Percentiles rank a stretch among this genome's conserved stretches.
phyloP scores from a whole-genome alignment of 2,888 invertebrate genomes.

The Bombyx huttoni region DNA sequence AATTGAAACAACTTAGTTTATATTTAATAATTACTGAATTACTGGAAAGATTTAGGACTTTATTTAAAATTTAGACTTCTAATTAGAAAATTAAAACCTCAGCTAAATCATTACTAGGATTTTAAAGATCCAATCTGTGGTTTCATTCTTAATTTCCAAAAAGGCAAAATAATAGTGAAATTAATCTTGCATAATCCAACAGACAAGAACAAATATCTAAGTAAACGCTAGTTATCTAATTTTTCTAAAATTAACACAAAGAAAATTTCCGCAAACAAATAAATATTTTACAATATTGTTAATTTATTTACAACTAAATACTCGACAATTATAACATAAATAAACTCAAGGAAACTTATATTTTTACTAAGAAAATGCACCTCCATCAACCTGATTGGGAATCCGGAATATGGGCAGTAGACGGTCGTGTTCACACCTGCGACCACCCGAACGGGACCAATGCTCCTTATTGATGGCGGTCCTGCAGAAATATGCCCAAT shows the following conservation, averaged over 20 bases:
- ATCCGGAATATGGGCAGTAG: constrained; percentile 89
- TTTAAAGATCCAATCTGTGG: too few relatives aligned
- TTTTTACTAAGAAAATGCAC: constrained; percentile 70
- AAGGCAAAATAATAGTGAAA: too few relatives aligned
- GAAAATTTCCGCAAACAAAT: constrained; percentile 4
- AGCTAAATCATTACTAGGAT: too few relatives aligned
- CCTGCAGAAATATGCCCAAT: constrained; percentile 48
- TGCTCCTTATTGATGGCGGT: constrained; percentile 79
- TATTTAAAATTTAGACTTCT: too few relatives aligned
- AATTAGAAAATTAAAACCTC: too few relatives aligned
- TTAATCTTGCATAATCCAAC: too few relatives aligned
- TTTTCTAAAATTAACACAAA: not conserved
- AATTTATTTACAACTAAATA: not conserved
- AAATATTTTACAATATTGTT: not conserved
- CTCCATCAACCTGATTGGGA: constrained; percentile 80
- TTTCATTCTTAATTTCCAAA: too few relatives aligned
- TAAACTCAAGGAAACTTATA: constrained; percentile 57
- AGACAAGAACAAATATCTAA: too few relatives aligned
- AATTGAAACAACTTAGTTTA: too few relatives aligned
- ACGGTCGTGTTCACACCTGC: constrained; percentile 83
- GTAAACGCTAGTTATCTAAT: too few relatives aligned
- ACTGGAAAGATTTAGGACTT: too few relatives aligned
- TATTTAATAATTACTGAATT: too few relatives aligned
- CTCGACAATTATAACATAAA: constrained; percentile 14
- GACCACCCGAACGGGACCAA: constrained; percentile 82